These are phyloP conservation scores for Anodontia alba DNA, from an alignment of 2,888 invertebrate species.

Conservation along the genomic window DNA sequence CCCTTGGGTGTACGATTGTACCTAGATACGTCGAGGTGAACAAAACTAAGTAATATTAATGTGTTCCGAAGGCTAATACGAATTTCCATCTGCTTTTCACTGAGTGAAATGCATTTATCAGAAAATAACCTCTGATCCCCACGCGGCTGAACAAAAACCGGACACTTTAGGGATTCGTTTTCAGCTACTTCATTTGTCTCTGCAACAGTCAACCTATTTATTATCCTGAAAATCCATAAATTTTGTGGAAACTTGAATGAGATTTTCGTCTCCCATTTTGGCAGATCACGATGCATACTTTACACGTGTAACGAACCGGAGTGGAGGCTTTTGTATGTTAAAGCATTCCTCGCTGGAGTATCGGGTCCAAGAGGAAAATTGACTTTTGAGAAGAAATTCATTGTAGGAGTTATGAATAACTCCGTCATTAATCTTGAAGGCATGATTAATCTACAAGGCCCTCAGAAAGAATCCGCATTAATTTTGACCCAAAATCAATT, in stretches of 20 bases:
- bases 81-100: slow-evolving; percentile 53
- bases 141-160: slow-evolving; percentile 50
- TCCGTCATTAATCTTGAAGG: slow-evolving; percentile 1
- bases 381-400: slow-evolving; percentile 4
- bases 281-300: slow-evolving; percentile 12
- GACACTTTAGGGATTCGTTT: slow-evolving; percentile 59
- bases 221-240: slow-evolving; percentile 46
- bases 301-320: neutral
- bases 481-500: neutral
- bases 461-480: neutral
- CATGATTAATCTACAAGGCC: slow-evolving; percentile 1
- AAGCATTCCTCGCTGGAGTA: neutral
- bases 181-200: slow-evolving; percentile 49
- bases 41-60: slow-evolving; percentile 64
- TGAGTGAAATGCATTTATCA: slow-evolving; percentile 56
- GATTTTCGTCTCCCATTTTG: slow-evolving; percentile 6
- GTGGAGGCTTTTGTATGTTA: neutral
- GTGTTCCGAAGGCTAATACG: slow-evolving; percentile 56
- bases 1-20: neutral
- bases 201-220: slow-evolving; percentile 40
- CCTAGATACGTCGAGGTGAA: slow-evolving; percentile 42
- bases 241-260: slow-evolving; percentile 16
- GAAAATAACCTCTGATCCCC: slow-evolving; percentile 46
- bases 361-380: slow-evolving; percentile 1
- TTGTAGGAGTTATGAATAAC: neutral